These are phyloP conservation scores for Torymus tubicola DNA, from an alignment of 2,888 invertebrate genomes.

Conservation along the genomic window DNA sequence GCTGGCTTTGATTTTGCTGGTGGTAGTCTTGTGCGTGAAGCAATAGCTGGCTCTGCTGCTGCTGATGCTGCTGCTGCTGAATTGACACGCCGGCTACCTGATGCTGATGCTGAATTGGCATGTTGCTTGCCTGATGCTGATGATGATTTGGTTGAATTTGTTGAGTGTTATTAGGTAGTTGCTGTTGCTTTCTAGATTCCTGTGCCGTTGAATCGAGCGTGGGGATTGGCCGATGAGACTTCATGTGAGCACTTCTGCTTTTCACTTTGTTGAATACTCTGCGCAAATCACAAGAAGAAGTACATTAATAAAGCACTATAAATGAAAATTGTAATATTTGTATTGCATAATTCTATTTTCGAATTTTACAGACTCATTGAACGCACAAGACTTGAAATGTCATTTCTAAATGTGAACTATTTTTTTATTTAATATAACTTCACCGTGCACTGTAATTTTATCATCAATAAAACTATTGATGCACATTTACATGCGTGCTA, in stretches of 20 bases:
- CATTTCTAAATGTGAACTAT: slow-evolving; percentile 11
- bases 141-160: slow-evolving; percentile 59
- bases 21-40: slow-evolving; percentile 65
- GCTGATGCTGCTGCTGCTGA: slow-evolving; percentile 62
- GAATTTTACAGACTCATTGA: slow-evolving; percentile 31
- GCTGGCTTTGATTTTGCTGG: slow-evolving; percentile 62
- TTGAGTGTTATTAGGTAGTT: slow-evolving; percentile 58
- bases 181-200: slow-evolving; percentile 79
- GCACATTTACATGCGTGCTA: slow-evolving; percentile 21
- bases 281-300: slow-evolving; percentile 74
- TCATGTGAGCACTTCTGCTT: slow-evolving; percentile 99
- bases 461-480: not conserved
- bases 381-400: slow-evolving; percentile 16
- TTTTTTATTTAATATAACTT: slow-evolving; percentile 6
- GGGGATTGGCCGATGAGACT: slow-evolving; percentile 91
- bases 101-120: slow-evolving; percentile 55
- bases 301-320: not conserved
- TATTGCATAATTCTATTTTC: slow-evolving; percentile 20
- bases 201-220: slow-evolving; percentile 87
- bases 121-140: slow-evolving; percentile 59
- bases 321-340: no score
- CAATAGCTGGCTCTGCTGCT: slow-evolving; percentile 61
- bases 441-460: slow-evolving; percentile 28
- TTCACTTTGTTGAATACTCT: slow-evolving; percentile 98
- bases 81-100: slow-evolving; percentile 57